Conservation (phyloP, 1,140 invertebrate genomes). For the Drosophila varians region DNA sequence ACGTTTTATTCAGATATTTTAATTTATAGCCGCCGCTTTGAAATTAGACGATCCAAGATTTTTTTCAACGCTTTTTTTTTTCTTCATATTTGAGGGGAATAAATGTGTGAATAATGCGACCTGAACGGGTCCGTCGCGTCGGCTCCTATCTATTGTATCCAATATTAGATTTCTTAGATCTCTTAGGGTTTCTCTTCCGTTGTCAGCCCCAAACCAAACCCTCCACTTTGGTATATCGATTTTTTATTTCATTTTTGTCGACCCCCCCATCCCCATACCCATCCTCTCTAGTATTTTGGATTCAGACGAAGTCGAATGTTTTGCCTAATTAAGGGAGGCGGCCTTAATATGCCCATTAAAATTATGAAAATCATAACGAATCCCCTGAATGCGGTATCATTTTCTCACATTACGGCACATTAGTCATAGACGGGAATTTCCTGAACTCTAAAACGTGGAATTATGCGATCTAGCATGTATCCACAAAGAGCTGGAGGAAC, state of each 20-base stretch:
- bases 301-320: conserved; percentile 28
- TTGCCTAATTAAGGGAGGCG: conserved; percentile 74
- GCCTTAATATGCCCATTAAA: conserved; percentile 78
- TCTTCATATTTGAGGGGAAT: not conserved
- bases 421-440: conserved; percentile 44
- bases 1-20: conserved; percentile 65
- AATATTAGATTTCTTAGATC: conserved; percentile 25
- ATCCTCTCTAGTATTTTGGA: not conserved
- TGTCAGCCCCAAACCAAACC: not conserved
- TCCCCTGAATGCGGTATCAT: conserved; percentile 26
- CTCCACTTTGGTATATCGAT: not conserved
- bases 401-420: conserved; percentile 49
- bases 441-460: conserved; percentile 4
- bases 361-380: conserved; percentile 72
- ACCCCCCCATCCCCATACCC: too few relatives aligned
- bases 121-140: conserved; percentile 57
- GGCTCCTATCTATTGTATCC: conserved; percentile 38
- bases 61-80: not conserved
- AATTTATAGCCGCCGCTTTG: conserved; percentile 78
- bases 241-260: not conserved
- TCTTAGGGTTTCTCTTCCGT: conserved; percentile 26
- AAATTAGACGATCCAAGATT: conserved; percentile 61
- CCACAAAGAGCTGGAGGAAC: not conserved
- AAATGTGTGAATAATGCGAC: conserved; percentile 76
- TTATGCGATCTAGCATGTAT: not conserved